A percentile compares a stretch with the other conserved stretches of the same genome.
phyloP scores from a whole-genome alignment of 1,140 invertebrate genomes.

The Cecropterus lyciades region DNA sequence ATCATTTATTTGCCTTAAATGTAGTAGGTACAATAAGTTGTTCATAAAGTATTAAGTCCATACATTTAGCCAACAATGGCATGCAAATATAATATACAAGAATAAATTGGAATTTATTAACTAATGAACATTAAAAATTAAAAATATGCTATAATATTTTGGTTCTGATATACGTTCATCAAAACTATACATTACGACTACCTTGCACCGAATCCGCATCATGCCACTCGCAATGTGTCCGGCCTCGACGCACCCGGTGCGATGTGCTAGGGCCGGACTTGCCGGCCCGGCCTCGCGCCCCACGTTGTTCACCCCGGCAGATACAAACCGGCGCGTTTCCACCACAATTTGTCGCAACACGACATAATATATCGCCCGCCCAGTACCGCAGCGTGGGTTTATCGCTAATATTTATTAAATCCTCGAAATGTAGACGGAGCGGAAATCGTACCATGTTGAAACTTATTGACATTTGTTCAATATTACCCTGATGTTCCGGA shows the following conservation, averaged over 20 bases:
- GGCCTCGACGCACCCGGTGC: not conserved
- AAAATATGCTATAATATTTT: too few species aligned
- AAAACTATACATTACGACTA: not conserved
- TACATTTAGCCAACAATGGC: too few species aligned
- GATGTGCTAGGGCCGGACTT: not conserved
- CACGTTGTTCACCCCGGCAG: not conserved
- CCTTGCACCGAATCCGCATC: not conserved
- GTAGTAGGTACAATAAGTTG: too few species aligned
- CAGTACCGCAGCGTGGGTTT: not conserved
- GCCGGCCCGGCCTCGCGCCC: not conserved
- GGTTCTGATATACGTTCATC: not conserved
- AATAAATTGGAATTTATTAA: too few species aligned
- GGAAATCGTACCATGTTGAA: slow-evolving; percentile 3
- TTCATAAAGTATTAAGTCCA: too few species aligned
- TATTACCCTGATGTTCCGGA: too few species aligned
- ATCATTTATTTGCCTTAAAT: too few species aligned
- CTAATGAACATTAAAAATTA: too few species aligned
- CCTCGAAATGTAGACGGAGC: slow-evolving; percentile 4
- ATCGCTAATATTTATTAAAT: slow-evolving; percentile 21
- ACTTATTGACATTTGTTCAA: slow-evolving; percentile 1
- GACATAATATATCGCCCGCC: slow-evolving; percentile 17
- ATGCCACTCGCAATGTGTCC: slow-evolving; percentile 3
- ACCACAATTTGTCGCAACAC: slow-evolving; percentile 26
- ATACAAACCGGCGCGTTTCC: slow-evolving; percentile 8
- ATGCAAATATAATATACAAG: too few species aligned